phyloP scores from a whole-genome alignment of 2,113 vertebrate species.

The Chaetorhynchus papuensis region DNA sequence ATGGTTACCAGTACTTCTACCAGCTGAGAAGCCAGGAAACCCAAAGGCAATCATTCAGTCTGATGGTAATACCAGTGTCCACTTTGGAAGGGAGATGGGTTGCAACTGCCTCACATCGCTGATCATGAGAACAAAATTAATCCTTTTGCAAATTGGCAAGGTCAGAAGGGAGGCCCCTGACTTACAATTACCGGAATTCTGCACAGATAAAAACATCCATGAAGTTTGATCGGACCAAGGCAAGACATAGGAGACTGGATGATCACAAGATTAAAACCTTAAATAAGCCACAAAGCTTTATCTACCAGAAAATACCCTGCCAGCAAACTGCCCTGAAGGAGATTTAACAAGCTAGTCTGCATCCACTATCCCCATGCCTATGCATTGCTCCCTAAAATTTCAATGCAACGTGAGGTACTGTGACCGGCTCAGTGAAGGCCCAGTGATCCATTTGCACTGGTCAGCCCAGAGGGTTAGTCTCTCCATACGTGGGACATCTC shows the following conservation, averaged over 20 bases:
- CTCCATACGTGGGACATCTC: rapidly evolving
- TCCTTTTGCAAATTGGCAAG: neutral
- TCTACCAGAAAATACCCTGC: neutral
- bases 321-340: neutral
- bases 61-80: too few species aligned
- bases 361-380: too few species aligned
- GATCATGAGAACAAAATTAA: neutral
- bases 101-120: neutral
- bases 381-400: neutral
- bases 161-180: neutral
- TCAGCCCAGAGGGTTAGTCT: neutral
- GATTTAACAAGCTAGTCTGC: neutral
- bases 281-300: neutral
- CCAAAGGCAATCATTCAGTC: neutral
- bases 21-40: neutral
- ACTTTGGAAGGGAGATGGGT: neutral
- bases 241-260: neutral
- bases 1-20: neutral
- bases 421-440: neutral
- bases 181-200: neutral
- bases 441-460: neutral
- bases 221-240: neutral
- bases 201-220: neutral
- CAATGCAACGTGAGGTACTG: rapidly evolving
- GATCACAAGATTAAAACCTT: neutral